Evolutionary conservation across 2,888 invertebrate species (phyloP), one percentile per base, ranked within the genome.

Genomic region (Drosophila pseudotalamancana): DNA sequence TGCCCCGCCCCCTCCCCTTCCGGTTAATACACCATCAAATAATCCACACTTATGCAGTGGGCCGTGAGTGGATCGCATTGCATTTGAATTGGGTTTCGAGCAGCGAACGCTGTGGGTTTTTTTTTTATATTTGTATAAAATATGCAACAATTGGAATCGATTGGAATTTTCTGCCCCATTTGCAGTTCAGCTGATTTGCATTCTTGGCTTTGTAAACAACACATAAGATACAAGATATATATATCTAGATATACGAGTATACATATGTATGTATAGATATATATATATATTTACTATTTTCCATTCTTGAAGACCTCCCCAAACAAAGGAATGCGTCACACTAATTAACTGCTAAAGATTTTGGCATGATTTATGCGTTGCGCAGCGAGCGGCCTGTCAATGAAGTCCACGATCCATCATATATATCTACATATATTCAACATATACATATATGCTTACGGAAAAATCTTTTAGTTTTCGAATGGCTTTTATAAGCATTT

Each of bases 121-220:
- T 18, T 43, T 11, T 29, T 43, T 43, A 5, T 43, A 6, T 18
- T 18, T 45, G 48, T 63, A 62, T 72, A 65, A 69, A 70, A 70
- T 70, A 70, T 70, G 69, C 69, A 72, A 37, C 45, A 62, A 51
- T 49, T 4, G 49, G 46, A 43, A 29, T 43, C 23, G 34, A 37
- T 27, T 80, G 81, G 80, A 83, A 83, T 79, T 82, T 59, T 72
- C 62, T 73, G 66, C 66, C 70, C 73, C 81, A 81, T 79, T 79
- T 84, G 72, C 72, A 66, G 66, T 66, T 72, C 35, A 42, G 29
- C 42, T 72, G 35, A 70, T 70, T 70, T 72, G 69, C 69, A 70
- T 72, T 45, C 31, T n/a, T 48, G 32, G 35, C 72, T 51, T 32
- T 72, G 65, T 69, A 65, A 72, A 72, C 72, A 70, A 56, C 25